These are phyloP conservation scores for Meleagris gallopavo DNA, from an alignment of 2,113 vertebrate species.

Conservation along the genomic window DNA sequence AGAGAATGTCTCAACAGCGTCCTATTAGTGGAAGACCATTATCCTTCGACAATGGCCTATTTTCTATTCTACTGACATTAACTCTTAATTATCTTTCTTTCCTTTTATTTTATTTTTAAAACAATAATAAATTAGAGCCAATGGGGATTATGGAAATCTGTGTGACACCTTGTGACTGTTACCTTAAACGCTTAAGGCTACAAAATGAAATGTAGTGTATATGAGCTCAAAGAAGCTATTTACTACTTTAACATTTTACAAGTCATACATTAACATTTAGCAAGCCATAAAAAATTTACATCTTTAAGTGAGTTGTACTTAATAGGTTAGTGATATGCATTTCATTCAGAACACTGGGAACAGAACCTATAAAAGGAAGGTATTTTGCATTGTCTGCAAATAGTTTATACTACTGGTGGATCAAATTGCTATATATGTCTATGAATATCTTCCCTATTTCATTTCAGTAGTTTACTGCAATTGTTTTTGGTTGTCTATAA, in stretches of 20 bases:
- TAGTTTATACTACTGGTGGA: slow-evolving; percentile 38
- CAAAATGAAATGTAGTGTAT: slow-evolving; percentile 74
- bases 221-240: slow-evolving; percentile 75
- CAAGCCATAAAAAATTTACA: slow-evolving; percentile 81
- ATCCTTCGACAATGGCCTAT: slow-evolving; percentile 20
- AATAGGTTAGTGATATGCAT: slow-evolving; percentile 74
- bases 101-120: not conserved
- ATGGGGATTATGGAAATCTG: slow-evolving; percentile 66
- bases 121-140: slow-evolving; percentile 65
- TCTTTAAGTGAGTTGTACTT: slow-evolving; percentile 80
- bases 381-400: slow-evolving; percentile 60
- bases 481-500: not conserved
- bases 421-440: not conserved
- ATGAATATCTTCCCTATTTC: not conserved
- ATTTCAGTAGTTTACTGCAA: not conserved
- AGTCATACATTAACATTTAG: slow-evolving; percentile 84
- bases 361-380: slow-evolving; percentile 61
- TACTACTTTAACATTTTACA: slow-evolving; percentile 83
- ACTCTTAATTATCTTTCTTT: slow-evolving; percentile 57
- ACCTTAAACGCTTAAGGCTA: slow-evolving; percentile 75
- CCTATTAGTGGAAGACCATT: slow-evolving; percentile 10
- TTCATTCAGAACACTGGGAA: not conserved
- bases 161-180: slow-evolving; percentile 63
- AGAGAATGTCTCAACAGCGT: slow-evolving; percentile 30
- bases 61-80: slow-evolving; percentile 54